Base-by-base conservation (phyloP, 2,797 vertebrate genomes). In the Heterohyrax brucei region DNA sequence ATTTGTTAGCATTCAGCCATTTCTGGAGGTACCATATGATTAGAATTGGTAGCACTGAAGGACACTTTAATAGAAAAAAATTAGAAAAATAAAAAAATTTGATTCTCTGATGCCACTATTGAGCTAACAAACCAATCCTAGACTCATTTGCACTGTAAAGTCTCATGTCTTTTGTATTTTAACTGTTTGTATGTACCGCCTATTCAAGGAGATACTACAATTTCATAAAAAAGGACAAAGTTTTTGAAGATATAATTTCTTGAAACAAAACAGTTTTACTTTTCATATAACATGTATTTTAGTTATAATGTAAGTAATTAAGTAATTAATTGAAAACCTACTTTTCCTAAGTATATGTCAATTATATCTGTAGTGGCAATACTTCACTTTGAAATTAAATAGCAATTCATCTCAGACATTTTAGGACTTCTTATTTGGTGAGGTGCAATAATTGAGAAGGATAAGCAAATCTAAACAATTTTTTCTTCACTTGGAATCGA, bases 341-440 rank as follows among this genome's bases (percentile, higher is more conserved):
- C 22, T 48, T 53, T 64, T 28, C 78, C 33, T 91, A 72, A 87
- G 59, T 64, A 33, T 72, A 75, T 83, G 78, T 78, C 61, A 87
- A 78, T 79, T 78, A 66, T 30, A 95, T 73, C 89, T 78, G 83
- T 95, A 93, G 91, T 93, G 93, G 64, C 78, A 91, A 78, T 12
- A 75, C 26, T 39, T 87, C 77, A 66, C 83, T 91, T 83, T 73
- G 39, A 68, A 95, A 93, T 93, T 87, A 87, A 90, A 78, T 39
- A 87, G 33, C 46, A 73, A 75, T 68, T 91, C 48, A 84, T 79
- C 79, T 84, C 73, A 83, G 39, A 30, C 16, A 12, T 46, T 9
- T 94, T 53, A n/a, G 14, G 53, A 62, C n/a, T 48, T 72, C 56
- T 46, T 68, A 18, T 76, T 72, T 68, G 82, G 46, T 93, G 30